These are phyloP conservation scores for Zaprionus tsacasi DNA, from an alignment of 1,140 invertebrate genomes.

Conservation along the genomic window DNA sequence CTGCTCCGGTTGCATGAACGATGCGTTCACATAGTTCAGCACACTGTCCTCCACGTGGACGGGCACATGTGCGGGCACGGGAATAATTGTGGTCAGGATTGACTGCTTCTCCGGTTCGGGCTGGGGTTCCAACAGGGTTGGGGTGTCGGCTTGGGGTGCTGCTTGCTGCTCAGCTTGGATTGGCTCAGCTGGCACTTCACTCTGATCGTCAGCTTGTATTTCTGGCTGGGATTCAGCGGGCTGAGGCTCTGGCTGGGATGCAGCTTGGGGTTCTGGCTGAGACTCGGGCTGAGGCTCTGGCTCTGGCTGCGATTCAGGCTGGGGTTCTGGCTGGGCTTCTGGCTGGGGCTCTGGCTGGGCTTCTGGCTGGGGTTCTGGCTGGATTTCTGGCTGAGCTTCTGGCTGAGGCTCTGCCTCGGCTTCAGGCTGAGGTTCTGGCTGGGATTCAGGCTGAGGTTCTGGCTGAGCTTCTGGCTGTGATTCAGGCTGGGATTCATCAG, in stretches of 20 bases:
- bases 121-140: neutral
- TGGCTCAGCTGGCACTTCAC: neutral
- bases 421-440: neutral
- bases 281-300: neutral
- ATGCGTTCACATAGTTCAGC: slow-evolving; percentile 81
- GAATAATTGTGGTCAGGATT: slow-evolving; percentile 68
- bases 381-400: neutral
- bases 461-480: neutral
- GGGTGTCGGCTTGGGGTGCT: neutral
- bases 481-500: neutral
- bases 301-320: neutral
- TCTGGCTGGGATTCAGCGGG: neutral
- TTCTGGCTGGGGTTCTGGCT: neutral
- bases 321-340: neutral
- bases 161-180: neutral
- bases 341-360: neutral
- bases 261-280: neutral
- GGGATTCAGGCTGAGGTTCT: neutral
- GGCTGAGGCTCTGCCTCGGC: no score
- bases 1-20: slow-evolving; percentile 60
- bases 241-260: no score
- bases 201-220: neutral
- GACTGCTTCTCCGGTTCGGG: slow-evolving; percentile 30
- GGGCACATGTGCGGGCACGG: slow-evolving; percentile 16
- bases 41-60: slow-evolving; percentile 68